A percentile compares a stretch with the other conserved stretches of the same genome.
Conservation (phyloP, 2,797 vertebrate genomes). For the Sebastes paucispinis region DNA sequence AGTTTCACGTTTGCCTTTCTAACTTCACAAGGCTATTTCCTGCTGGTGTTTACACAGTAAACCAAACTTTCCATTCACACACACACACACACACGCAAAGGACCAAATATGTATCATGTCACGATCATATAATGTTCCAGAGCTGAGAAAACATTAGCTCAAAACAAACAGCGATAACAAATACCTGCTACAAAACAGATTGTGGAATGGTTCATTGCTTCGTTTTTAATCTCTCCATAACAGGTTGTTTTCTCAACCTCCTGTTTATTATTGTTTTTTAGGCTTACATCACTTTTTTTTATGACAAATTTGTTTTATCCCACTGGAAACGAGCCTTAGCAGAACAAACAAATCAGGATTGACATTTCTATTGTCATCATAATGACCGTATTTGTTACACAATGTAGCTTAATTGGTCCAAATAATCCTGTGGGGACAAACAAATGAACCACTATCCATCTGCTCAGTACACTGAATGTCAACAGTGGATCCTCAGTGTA, state of each 20-base stretch:
- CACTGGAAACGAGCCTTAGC: not conserved
- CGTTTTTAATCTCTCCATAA: not conserved
- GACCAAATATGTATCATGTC: not conserved
- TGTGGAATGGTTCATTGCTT: not conserved
- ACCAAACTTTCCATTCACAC: slow-evolving; percentile 1
- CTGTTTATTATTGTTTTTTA: not conserved
- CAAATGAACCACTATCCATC: not conserved
- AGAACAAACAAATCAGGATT: not conserved
- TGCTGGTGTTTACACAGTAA: not conserved
- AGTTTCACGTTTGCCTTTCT: not conserved
- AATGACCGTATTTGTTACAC: not conserved
- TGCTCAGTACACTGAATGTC: not conserved
- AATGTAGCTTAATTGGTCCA: not conserved
- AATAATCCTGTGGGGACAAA: slow-evolving; percentile 14
- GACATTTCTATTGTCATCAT: not conserved
- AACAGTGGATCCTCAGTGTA: not conserved
- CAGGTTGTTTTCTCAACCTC: not conserved
- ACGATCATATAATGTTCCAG: not conserved
- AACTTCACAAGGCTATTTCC: not conserved
- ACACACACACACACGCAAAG: not conserved
- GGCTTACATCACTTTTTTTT: not conserved
- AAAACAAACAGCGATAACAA: not conserved
- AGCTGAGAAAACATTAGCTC: not conserved
- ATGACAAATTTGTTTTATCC: not conserved
- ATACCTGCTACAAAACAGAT: not conserved